Percentiles rank a stretch among this genome's conserved stretches.
Conservation (phyloP, 1,140 invertebrate species). For the Conus ventricosus region DNA sequence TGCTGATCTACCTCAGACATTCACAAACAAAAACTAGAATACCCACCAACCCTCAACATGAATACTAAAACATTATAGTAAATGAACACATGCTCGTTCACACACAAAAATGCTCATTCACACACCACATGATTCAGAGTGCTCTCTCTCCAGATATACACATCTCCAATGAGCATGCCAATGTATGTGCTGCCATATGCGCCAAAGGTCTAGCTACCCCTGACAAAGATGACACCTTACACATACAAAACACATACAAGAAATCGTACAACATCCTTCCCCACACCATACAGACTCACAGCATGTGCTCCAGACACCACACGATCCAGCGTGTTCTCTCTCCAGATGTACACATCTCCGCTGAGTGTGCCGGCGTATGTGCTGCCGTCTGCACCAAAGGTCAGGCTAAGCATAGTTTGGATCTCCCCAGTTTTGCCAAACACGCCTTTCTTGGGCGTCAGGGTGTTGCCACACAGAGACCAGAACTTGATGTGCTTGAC, state of each 20-base stretch:
- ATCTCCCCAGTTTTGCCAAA: constrained; percentile 75
- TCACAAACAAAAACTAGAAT: too few relatives aligned
- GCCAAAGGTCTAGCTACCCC: constrained; percentile 66
- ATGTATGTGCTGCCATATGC: constrained; percentile 66
- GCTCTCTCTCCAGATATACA: constrained; percentile 73
- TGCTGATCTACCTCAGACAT: too few relatives aligned
- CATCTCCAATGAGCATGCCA: constrained; percentile 73
- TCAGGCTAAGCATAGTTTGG: constrained; percentile 72
- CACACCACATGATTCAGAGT: constrained; percentile 65
- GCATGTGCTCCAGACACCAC: constrained; percentile 69
- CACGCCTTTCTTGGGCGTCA: constrained; percentile 72
- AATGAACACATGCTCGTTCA: too few relatives aligned
- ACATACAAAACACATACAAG: too few relatives aligned
- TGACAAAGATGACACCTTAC: too few relatives aligned
- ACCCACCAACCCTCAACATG: too few relatives aligned
- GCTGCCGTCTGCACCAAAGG: constrained; percentile 64
- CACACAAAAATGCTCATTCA: neutral
- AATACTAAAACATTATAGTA: too few relatives aligned
- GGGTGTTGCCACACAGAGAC: constrained; percentile 73
- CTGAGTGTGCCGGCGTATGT: constrained; percentile 72
- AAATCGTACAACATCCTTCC: neutral
- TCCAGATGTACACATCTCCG: constrained; percentile 75
- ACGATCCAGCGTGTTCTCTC: constrained; percentile 63
- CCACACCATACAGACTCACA: constrained; percentile 58
- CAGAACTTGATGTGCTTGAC: constrained; percentile 76